Evolutionary conservation across 2,888 invertebrate genomes (phyloP).

Genomic region (Yponomeuta evonymella): DNA sequence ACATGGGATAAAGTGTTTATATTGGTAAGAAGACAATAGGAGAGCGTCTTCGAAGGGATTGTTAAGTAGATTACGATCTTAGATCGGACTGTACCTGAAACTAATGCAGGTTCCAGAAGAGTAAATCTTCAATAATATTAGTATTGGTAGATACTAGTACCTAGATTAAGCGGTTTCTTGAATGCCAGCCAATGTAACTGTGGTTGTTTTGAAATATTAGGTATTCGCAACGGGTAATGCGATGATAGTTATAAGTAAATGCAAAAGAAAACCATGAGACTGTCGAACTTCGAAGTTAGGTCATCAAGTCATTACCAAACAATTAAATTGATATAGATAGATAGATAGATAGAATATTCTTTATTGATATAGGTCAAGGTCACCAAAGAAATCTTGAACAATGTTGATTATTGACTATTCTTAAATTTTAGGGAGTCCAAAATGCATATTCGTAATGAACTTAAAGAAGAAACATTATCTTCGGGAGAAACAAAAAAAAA

Average conservation of each 20-base stretch:
- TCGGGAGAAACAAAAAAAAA: not conserved
- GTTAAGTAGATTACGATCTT: not conserved
- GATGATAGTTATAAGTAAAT: not conserved
- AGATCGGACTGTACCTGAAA: not conserved
- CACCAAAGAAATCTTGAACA: slow-evolving; percentile 33
- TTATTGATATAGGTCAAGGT: slow-evolving; percentile 71
- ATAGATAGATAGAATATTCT: too few relatives aligned
- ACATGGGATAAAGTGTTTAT: too few relatives aligned
- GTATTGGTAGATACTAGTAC: too few relatives aligned
- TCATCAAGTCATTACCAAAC: not conserved
- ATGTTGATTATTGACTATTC: not conserved
- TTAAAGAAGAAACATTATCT: not conserved
- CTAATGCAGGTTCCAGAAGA: not conserved
- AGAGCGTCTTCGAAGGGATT: too few relatives aligned
- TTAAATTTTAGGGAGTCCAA: too few relatives aligned
- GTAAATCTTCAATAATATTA: not conserved
- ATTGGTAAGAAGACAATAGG: too few relatives aligned
- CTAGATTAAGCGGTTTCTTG: not conserved
- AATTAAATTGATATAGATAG: slow-evolving; percentile 20
- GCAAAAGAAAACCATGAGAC: not conserved
- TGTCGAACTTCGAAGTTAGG: not conserved
- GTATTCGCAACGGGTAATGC: not conserved
- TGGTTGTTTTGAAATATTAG: not conserved
- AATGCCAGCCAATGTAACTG: not conserved
- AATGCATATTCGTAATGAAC: not conserved